phyloP scores from a whole-genome alignment of 2,888 invertebrate genomes.

The Hypolimnas misippus region DNA sequence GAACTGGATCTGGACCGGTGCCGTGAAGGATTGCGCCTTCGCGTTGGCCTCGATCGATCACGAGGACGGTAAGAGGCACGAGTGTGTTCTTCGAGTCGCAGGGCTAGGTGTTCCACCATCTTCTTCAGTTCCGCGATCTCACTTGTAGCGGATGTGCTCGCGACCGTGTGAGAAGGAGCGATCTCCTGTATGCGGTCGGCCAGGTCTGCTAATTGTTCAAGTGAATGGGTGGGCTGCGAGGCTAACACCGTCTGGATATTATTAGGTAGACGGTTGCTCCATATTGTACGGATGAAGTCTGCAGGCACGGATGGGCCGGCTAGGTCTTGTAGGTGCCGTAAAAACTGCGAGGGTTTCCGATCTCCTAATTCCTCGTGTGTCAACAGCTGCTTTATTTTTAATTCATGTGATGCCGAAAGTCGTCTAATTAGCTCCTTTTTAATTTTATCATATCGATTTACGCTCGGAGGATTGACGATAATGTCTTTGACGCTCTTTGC shows the following conservation, averaged over 20 bases:
- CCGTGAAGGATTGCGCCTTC: neutral
- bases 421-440: neutral
- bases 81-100: neutral
- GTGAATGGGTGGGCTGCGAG: neutral
- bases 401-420: constrained; percentile 27
- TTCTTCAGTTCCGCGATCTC: neutral
- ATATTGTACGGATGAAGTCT: neutral
- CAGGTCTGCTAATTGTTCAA: neutral
- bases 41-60: neutral
- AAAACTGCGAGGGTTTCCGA: neutral
- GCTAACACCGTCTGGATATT: neutral
- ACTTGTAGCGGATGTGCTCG: neutral
- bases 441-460: neutral
- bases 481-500: constrained; percentile 28
- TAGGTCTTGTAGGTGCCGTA: neutral
- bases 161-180: neutral
- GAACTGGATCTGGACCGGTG: neutral
- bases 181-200: neutral
- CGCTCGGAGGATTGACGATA: neutral
- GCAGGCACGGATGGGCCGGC: constrained; percentile 3
- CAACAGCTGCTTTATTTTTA: constrained; percentile 2
- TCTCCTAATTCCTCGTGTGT: constrained; percentile 5
- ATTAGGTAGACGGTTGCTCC: neutral
- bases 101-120: neutral
- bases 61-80: neutral